Conservation (phyloP, 2,888 invertebrate genomes). For the Athalia circularis region DNA sequence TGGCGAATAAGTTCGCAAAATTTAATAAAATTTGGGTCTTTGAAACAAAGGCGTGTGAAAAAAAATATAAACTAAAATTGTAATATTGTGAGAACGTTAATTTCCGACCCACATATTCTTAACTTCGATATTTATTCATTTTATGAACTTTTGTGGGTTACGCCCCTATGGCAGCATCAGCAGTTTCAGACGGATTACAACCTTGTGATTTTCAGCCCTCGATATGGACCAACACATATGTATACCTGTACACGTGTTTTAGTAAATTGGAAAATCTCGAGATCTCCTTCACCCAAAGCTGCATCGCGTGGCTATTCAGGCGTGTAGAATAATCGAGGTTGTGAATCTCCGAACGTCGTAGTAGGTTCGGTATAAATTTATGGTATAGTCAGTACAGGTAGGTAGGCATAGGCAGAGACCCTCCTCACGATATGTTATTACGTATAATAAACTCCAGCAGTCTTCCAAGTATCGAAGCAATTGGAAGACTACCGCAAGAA, state of each 20-base stretch:
- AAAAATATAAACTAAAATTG: too few species aligned
- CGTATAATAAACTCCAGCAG: conserved; percentile 19
- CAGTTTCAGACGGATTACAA: not conserved
- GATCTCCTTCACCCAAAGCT: not conserved
- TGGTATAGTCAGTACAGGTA: not conserved
- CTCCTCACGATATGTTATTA: conserved; percentile 13
- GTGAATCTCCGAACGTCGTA: conserved; percentile 1
- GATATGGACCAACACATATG: too few species aligned
- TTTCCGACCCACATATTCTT: too few species aligned
- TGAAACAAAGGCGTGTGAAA: too few species aligned
- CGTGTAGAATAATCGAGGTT: conserved; percentile 20
- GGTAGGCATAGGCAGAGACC: not conserved
- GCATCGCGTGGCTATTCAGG: not conserved
- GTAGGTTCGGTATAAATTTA: conserved; percentile 3
- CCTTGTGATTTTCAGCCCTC: not conserved
- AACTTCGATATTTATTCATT: too few species aligned
- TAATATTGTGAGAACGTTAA: too few species aligned
- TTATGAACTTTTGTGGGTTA: too few species aligned
- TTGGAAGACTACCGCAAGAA: conserved; percentile 28
- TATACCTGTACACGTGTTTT: not conserved
- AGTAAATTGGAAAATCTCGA: not conserved
- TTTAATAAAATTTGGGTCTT: too few species aligned
- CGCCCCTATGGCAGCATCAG: not conserved
- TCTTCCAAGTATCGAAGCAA: conserved; percentile 15
- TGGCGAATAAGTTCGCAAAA: too few species aligned